Percentiles rank a stretch among this genome's conserved stretches.
These are phyloP conservation scores for Microtus oregoni DNA, from an alignment of 2,113 vertebrate genomes.

Conservation along the genomic window DNA sequence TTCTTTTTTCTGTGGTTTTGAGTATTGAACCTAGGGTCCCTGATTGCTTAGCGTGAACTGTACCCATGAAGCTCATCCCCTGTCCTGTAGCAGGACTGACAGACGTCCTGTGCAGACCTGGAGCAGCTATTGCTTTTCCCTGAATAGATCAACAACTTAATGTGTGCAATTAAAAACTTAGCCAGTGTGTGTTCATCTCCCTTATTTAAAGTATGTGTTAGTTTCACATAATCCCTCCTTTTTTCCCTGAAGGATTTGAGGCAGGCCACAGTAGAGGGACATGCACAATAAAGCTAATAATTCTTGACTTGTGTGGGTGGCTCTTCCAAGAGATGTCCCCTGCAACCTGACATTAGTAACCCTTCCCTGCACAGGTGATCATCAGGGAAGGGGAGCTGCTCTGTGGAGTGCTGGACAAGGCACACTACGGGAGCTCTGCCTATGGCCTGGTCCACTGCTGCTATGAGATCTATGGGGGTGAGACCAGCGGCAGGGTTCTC, in stretches of 20 bases:
- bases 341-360: neutral
- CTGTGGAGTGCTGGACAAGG: slow-evolving; percentile 97
- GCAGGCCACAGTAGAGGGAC: neutral
- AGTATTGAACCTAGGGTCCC: neutral
- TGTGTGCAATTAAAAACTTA: neutral
- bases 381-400: slow-evolving; percentile 94
- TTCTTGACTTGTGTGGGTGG: neutral
- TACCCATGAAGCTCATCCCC: neutral
- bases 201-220: neutral
- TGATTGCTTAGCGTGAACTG: no score
- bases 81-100: neutral
- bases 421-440: slow-evolving; percentile 97
- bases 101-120: neutral
- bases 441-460: slow-evolving; percentile 98
- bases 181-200: neutral
- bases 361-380: slow-evolving; percentile 88
- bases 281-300: neutral
- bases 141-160: neutral
- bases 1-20: neutral
- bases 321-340: neutral
- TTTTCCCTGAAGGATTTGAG: neutral
- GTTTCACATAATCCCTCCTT: neutral
- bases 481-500: slow-evolving; percentile 94
- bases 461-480: slow-evolving; percentile 96
- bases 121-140: neutral